These are phyloP conservation scores for Marmota flaviventris DNA, from an alignment of 2,113 vertebrate genomes.

Conservation along the genomic window DNA sequence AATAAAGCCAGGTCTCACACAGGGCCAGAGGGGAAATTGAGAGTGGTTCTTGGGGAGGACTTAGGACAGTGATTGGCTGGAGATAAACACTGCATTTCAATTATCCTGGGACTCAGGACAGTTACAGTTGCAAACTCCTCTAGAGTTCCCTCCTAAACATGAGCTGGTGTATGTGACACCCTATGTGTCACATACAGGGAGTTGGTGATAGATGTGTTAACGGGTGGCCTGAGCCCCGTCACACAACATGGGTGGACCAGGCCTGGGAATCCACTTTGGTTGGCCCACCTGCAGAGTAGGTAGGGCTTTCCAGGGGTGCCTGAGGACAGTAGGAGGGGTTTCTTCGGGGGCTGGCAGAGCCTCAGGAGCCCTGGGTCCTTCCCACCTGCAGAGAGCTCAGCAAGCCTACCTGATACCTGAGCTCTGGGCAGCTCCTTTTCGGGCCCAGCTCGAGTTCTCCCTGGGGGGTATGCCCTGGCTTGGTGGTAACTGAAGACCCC, in stretches of 20 bases:
- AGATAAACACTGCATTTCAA: neutral
- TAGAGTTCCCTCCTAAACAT: neutral
- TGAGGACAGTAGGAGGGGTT: neutral
- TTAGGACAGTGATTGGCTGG: neutral
- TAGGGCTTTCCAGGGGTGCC: neutral
- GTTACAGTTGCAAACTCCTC: neutral
- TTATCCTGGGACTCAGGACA: neutral
- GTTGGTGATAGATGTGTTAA: neutral
- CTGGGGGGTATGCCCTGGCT: neutral
- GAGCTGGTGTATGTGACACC: slow-evolving; percentile 24
- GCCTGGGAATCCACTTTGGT: neutral
- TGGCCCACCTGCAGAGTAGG: neutral
- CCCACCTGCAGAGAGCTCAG: neutral
- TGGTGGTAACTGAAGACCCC: slow-evolving; percentile 66
- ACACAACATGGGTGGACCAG: neutral
- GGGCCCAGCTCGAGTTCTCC: slow-evolving; percentile 61
- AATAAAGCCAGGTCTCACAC: rapidly evolving
- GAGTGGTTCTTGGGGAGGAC: neutral
- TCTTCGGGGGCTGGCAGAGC: neutral
- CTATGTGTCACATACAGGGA: neutral
- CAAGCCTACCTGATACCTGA: slow-evolving; percentile 45
- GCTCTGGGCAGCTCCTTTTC: slow-evolving; percentile 7
- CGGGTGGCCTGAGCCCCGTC: neutral
- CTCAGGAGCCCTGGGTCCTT: neutral
- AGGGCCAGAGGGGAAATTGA: neutral